These are phyloP conservation scores for Onthophagus sagittarius DNA, from an alignment of 2,888 invertebrate species.

Conservation along the genomic window DNA sequence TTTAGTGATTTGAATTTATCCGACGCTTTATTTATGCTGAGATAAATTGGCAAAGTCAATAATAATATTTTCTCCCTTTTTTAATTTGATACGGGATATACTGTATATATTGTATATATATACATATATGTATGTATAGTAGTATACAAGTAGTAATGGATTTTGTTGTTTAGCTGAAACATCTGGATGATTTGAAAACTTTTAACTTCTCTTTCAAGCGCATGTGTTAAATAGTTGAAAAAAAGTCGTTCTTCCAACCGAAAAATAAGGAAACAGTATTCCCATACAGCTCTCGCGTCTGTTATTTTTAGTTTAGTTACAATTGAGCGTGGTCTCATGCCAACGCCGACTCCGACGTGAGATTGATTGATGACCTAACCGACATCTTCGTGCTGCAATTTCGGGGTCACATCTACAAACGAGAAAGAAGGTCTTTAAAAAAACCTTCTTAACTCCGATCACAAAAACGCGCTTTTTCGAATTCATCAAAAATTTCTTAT, in stretches of 20 bases:
- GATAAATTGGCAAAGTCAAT: no score
- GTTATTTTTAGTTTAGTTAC: conserved; percentile 23
- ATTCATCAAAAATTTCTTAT: no score
- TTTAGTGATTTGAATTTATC: no score
- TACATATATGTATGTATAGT: no score
- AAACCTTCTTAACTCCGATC: neutral
- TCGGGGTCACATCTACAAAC: conserved; percentile 5
- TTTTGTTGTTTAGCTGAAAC: no score
- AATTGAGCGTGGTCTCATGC: conserved; percentile 19
- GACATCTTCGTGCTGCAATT: conserved; percentile 23
- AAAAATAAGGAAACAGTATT: conserved; percentile 15
- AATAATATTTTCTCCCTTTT: no score
- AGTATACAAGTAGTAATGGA: no score
- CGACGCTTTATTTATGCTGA: no score
- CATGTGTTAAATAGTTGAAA: conserved; percentile 4
- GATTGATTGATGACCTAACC: conserved; percentile 23
- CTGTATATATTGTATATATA: no score
- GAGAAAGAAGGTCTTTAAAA: neutral
- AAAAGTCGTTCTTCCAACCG: conserved; percentile 1
- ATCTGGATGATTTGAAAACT: neutral
- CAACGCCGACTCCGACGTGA: conserved; percentile 19
- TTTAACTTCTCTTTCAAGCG: neutral
- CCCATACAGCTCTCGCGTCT: conserved; percentile 20
- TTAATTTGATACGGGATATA: no score
- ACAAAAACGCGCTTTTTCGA: no score